Evolutionary conservation across 1,140 invertebrate species (phyloP), one percentile per base, ranked within the genome.

Genomic region (Drosophila dunni): DNA sequence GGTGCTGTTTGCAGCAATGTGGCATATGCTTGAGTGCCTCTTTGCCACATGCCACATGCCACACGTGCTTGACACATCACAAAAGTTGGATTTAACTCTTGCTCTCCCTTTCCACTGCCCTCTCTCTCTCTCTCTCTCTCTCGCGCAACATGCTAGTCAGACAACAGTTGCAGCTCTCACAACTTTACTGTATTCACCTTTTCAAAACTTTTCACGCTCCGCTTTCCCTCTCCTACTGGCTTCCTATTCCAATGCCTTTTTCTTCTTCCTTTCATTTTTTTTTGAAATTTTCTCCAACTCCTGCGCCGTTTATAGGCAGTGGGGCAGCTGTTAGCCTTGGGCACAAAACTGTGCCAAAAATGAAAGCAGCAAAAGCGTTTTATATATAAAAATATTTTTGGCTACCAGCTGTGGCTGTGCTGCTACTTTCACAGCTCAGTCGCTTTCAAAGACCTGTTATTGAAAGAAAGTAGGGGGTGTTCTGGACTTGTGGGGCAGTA

Each of bases 81-180:
- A 57, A 71, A 65, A 63, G 57, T 62, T 68, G 48, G 13, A 34
- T 33, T 5, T 54, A 46, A 58, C 36, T 34, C 48, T 15, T 48
- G 24, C 17, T 24, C 46, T 7, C 15, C 20, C 50, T 29, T 29
- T 29, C 24, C 24, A 13, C 40, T 42, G 5, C 11, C 1, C n/a
- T 7, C 34, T 54, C 13, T 24, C 53, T 33, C 48, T 13, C 29
- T 34, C n/a, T 7, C 24, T 29, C 48, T 33, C 48, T 50, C 5
- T 10, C 15, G 69, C 24, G 69, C 69, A 72, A 72, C 70, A 72
- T 66, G 54, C 45, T 64, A 53, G 36, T 9, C 56, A 61, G 64
- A 46, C 64, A 62, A 40, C 46, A 67, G 20, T 67, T 54, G 54
- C 63, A 36, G 34, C 8, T n/a, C 36, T n/a, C 53, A 53, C 65